Evolutionary conservation across 2,797 vertebrate species (phyloP), one percentile per base, ranked within the genome.

Genomic region (Gobio occitaniae): DNA sequence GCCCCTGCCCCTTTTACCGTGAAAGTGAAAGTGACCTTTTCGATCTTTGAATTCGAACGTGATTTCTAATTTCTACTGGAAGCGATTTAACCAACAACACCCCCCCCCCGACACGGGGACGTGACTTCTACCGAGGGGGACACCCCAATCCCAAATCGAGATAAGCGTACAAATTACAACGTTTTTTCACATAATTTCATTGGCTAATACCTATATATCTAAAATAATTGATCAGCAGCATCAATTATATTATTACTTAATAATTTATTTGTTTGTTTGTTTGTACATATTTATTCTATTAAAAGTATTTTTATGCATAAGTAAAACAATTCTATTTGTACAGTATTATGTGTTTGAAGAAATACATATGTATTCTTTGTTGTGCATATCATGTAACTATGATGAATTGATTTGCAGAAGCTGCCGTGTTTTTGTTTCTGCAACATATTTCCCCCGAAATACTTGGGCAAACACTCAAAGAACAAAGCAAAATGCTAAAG

Each of bases 401-500:
- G 52, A 70, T 70, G 12, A 84, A 78, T 48, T 70, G 50, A 69
- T 78, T 70, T 78, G 12, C n/a, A 12, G 48, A 44, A 41, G n/a
- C 29, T 48, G 13, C 25, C 41, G 19, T 41, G n/a, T 29, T 38
- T 32, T 84, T 47, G 52, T 70, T 59, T 56, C 25, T 54, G 36
- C n/a, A 41, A 32, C 17, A 32, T 47, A 25, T 32, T 77, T 68
- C 47, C 13, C 17, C 6, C 56, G n/a, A 68, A 69, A 77, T 54
- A 21, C 38, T 77, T 44, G 5, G 36, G 63, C 41, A 84, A 76
- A 59, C 36, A 84, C 8, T 25, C 65, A 84, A 84, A 54, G 15
- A 76, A 54, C 61, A 84, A 84, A 83, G 72, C 19, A 52, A 83
- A 63, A 84, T 50, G 25, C 41, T 78, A 36, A 32, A 47, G 50